Conservation (phyloP, 2,888 invertebrate species). For the Trichopria drosophilae region DNA sequence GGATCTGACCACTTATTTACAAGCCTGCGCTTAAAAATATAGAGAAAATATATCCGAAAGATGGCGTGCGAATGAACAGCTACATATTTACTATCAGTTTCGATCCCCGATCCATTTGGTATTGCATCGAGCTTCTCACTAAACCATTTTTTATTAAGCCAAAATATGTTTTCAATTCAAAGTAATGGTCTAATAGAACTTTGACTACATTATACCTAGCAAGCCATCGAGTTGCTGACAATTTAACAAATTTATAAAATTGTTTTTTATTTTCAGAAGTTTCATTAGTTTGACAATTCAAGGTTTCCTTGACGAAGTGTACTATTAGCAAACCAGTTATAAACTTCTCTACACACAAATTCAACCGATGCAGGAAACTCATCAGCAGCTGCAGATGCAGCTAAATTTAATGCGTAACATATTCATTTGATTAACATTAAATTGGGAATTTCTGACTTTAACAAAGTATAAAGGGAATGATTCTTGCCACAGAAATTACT, state of each 20-base stretch:
- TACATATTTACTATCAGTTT: no score
- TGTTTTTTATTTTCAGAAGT: slow-evolving; percentile 12
- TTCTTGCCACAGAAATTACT: slow-evolving; percentile 36
- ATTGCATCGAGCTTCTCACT: no score
- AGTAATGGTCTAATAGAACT: slow-evolving; percentile 32
- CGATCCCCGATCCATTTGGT: no score
- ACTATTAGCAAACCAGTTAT: slow-evolving; percentile 38
- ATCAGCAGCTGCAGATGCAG: slow-evolving; percentile 23
- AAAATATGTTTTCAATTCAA: slow-evolving; percentile 31
- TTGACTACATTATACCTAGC: slow-evolving; percentile 32
- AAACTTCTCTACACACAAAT: slow-evolving; percentile 34
- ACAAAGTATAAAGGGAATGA: slow-evolving; percentile 36
- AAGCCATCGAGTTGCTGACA: slow-evolving; percentile 35
- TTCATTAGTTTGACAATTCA: slow-evolving; percentile 28
- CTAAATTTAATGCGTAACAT: slow-evolving; percentile 36
- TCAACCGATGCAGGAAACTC: slow-evolving; percentile 35
- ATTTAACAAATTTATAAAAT: slow-evolving; percentile 32
- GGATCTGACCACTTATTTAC: no score
- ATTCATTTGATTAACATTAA: slow-evolving; percentile 35
- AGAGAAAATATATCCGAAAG: no score
- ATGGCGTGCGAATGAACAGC: no score
- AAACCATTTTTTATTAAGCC: no score
- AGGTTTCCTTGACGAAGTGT: slow-evolving; percentile 29
- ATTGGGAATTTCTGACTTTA: slow-evolving; percentile 32
- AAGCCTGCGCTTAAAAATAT: no score